Percentiles rank a stretch among this genome's conserved stretches.
Evolutionary conservation across 2,113 vertebrate genomes (phyloP).

Genomic region (Todiramphus saurophagus): DNA sequence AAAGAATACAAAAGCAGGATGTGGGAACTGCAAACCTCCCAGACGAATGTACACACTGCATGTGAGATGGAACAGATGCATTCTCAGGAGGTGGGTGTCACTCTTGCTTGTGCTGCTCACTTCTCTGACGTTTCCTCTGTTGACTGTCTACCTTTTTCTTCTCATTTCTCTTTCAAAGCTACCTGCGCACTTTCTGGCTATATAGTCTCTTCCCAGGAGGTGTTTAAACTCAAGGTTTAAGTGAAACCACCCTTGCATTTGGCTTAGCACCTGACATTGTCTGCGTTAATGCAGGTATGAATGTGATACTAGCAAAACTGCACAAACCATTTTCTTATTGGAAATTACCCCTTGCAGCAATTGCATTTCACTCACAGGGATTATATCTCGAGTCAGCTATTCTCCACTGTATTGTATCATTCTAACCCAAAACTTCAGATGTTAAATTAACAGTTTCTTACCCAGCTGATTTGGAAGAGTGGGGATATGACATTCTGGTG

Average conservation of each 20-base stretch:
- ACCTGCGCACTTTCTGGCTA: background rate
- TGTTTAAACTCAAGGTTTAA: background rate
- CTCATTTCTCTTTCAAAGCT: conserved; percentile 21
- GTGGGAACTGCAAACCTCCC: background rate
- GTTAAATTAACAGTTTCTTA: background rate
- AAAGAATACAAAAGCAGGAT: conserved; percentile 2
- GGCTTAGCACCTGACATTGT: background rate
- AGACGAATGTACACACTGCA: background rate
- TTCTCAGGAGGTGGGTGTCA: conserved; percentile 29
- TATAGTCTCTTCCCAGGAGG: background rate
- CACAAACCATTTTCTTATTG: background rate
- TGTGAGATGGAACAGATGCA: background rate
- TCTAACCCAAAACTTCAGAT: background rate
- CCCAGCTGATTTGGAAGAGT: background rate
- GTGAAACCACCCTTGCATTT: background rate
- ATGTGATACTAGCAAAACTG: background rate
- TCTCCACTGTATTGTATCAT: background rate
- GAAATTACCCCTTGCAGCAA: background rate
- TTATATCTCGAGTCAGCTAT: background rate
- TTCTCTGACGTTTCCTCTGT: conserved; percentile 5
- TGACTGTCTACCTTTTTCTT: background rate
- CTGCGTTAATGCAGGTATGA: conserved; percentile 4
- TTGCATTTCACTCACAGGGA: background rate
- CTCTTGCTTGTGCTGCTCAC: background rate
- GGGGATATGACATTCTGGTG: background rate